phyloP scores from a whole-genome alignment of 2,888 invertebrate species.

The Halocaridina rubra region DNA sequence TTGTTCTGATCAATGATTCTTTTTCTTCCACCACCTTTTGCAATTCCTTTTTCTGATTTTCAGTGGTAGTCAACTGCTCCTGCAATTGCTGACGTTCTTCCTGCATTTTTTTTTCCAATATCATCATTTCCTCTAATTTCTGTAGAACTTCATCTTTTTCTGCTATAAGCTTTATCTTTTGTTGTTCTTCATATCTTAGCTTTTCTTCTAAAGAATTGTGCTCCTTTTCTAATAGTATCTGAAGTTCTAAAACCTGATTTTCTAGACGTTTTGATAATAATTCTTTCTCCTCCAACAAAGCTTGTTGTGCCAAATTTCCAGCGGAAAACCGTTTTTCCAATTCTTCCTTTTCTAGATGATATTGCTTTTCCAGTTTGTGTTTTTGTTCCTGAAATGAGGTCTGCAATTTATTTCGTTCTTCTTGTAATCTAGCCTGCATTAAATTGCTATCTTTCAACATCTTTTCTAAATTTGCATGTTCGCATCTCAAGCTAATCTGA shows the following conservation, averaged over 20 bases:
- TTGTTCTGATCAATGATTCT: conserved; percentile 68
- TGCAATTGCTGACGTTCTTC: conserved; percentile 23
- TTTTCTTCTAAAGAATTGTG: conserved; percentile 15
- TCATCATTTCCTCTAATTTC: conserved; percentile 31
- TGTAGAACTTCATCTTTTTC: conserved; percentile 33
- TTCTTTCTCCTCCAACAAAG: conserved; percentile 32
- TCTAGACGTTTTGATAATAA: conserved; percentile 7
- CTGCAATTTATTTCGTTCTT: neutral
- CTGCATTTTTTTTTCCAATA: conserved; percentile 17
- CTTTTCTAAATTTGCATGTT: conserved; percentile 2
- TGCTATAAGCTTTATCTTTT: neutral
- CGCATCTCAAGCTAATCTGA: neutral
- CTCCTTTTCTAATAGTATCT: conserved; percentile 15
- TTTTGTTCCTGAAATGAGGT: neutral
- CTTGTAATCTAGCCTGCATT: neutral
- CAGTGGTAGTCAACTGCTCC: conserved; percentile 20
- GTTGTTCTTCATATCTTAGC: conserved; percentile 5
- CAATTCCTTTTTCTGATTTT: conserved; percentile 10
- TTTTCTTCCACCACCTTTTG: neutral
- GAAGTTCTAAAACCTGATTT: conserved; percentile 33
- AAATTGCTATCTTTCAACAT: conserved; percentile 13
- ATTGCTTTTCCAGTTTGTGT: neutral
- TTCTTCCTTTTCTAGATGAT: conserved; percentile 60
- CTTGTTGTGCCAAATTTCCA: conserved; percentile 35
- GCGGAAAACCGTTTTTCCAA: conserved; percentile 68